These are phyloP conservation scores for Epizoanthus scotinus DNA, from an alignment of 92 coral and sea anemone genomes.

Conservation along the genomic window DNA sequence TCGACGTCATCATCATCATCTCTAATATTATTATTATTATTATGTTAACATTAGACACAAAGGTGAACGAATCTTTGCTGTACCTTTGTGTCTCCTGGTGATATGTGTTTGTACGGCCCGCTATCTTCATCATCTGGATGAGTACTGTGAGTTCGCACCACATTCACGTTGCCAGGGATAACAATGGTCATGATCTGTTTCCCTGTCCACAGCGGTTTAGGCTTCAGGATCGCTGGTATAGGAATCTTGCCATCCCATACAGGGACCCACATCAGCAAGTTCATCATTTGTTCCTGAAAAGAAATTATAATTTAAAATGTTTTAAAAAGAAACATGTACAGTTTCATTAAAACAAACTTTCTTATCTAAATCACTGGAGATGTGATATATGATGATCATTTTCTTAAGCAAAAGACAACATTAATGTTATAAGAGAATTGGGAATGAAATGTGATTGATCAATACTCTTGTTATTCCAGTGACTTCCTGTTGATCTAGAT, in stretches of 20 bases:
- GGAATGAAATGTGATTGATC: no score
- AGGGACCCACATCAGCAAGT: slow-evolving; percentile 94
- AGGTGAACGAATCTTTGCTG: neutral
- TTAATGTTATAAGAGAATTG: no score
- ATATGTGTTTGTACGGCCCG: slow-evolving; percentile 92
- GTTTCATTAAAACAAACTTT: no score
- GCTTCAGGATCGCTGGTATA: slow-evolving; percentile 94
- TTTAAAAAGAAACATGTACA: neutral
- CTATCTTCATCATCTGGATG: slow-evolving; percentile 99
- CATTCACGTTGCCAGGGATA: slow-evolving; percentile 95
- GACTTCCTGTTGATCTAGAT: no score
- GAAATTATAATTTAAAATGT: neutral
- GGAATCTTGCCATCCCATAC: slow-evolving; percentile 98
- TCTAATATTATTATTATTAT: no score
- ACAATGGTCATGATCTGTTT: slow-evolving; percentile 95
- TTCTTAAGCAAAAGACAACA: no score
- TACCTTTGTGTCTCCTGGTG: slow-evolving; percentile 99
- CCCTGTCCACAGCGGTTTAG: slow-evolving; percentile 98
- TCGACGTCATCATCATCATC: no score
- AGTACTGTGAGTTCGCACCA: slow-evolving; percentile 95
- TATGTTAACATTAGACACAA: no score
- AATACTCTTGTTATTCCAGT: no score
- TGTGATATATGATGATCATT: no score
- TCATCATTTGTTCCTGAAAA: slow-evolving; percentile 89
- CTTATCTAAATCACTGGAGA: neutral